These are phyloP conservation scores for Meteorus cinctellus DNA, from an alignment of 2,888 invertebrate genomes.

Conservation along the genomic window DNA sequence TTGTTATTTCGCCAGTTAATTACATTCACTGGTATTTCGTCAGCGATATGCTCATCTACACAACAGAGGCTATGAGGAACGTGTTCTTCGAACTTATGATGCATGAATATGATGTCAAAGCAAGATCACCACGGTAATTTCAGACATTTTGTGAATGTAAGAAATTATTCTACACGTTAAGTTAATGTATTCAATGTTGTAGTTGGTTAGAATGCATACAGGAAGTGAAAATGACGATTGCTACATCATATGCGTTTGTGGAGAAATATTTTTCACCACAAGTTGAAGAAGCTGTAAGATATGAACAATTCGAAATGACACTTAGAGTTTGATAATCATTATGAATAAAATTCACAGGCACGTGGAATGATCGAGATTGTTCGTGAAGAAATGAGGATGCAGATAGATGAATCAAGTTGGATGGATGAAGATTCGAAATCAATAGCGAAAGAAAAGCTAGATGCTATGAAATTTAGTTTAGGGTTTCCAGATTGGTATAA, in stretches of 20 bases:
- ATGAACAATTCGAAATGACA: not conserved
- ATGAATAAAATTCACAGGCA: constrained; percentile 55
- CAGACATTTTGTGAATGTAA: not conserved
- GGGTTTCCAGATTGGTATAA: constrained; percentile 77
- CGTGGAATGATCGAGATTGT: constrained; percentile 76
- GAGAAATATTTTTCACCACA: not conserved
- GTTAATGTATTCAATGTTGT: not conserved
- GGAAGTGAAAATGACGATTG: constrained; percentile 7
- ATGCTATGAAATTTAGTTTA: constrained; percentile 74
- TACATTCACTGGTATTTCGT: constrained; percentile 55
- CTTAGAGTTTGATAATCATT: not conserved
- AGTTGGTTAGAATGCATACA: constrained; percentile 4
- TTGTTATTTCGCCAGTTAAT: constrained; percentile 44
- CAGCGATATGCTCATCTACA: constrained; percentile 45
- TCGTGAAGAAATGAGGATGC: constrained; percentile 74
- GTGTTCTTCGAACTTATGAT: constrained; percentile 31
- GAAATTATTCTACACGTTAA: no score
- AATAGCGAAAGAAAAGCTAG: constrained; percentile 75
- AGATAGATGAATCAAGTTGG: constrained; percentile 75
- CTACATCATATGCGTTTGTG: constrained; percentile 5
- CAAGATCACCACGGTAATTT: constrained; percentile 40
- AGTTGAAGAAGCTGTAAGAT: constrained; percentile 36
- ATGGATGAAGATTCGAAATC: constrained; percentile 76
- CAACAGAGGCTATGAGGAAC: constrained; percentile 45
- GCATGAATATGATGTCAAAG: constrained; percentile 43